Evolutionary conservation across 2,797 vertebrate species (phyloP).

Genomic region (Pseudopleuronectes americanus): DNA sequence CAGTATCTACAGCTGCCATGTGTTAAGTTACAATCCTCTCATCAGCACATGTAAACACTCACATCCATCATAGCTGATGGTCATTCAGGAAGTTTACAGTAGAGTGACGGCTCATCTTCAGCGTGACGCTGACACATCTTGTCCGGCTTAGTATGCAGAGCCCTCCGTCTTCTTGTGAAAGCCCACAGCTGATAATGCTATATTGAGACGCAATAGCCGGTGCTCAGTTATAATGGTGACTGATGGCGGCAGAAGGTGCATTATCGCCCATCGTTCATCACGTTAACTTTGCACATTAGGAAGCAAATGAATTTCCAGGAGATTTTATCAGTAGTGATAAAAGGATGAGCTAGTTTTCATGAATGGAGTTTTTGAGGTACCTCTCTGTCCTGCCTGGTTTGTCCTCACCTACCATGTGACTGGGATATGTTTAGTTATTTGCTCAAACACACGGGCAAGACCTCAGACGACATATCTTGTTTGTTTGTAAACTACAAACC

Average conservation of each 20-base stretch:
- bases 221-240: conserved; percentile 72
- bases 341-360: conserved; percentile 50
- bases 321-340: conserved; percentile 73
- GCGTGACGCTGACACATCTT: conserved; percentile 18
- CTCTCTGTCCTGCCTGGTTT: conserved; percentile 10
- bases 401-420: background rate
- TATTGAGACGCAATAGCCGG: conserved; percentile 69
- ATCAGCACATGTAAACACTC: conserved; percentile 31
- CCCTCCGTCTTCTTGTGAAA: conserved; percentile 45
- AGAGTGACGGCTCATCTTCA: conserved; percentile 28
- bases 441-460: background rate
- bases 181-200: conserved; percentile 55
- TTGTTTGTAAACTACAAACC: background rate
- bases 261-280: conserved; percentile 72
- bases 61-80: conserved; percentile 34
- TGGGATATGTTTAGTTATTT: background rate
- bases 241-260: conserved; percentile 64
- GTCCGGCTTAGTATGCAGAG: conserved; percentile 44
- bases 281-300: conserved; percentile 75
- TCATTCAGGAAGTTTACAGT: conserved; percentile 41
- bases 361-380: background rate
- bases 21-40: conserved; percentile 16
- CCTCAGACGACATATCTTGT: too few relatives aligned
- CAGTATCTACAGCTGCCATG: conserved; percentile 14
- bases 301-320: conserved; percentile 70